Evolutionary conservation across 1,140 invertebrate species (phyloP).

Genomic region (Bombus superbus): DNA sequence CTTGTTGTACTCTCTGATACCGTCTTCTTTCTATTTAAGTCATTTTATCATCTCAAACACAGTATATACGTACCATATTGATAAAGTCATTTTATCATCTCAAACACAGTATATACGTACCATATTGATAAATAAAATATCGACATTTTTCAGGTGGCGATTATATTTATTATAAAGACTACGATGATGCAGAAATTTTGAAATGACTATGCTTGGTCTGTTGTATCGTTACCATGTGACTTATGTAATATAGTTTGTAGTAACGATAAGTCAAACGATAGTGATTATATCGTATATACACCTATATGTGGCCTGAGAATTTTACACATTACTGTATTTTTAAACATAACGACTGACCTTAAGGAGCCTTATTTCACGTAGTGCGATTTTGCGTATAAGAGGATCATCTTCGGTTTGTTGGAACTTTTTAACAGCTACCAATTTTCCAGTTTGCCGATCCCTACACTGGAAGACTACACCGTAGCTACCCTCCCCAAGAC

Average conservation of each 20-base stretch:
- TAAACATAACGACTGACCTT: constrained; percentile 87
- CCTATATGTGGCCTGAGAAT: no score
- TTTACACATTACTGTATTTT: not conserved
- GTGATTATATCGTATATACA: not conserved
- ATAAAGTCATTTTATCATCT: not conserved
- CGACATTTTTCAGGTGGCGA: not conserved
- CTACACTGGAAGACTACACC: constrained; percentile 99
- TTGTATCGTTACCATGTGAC: no score
- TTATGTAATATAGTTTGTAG: no score
- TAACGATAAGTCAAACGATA: not conserved
- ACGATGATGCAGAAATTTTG: not conserved
- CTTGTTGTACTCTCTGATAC: not conserved
- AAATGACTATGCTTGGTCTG: no score
- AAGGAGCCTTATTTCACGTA: constrained; percentile 98
- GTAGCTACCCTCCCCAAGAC: constrained; percentile 99
- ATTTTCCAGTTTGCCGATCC: constrained; percentile 96
- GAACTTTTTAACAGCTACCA: constrained; percentile 99
- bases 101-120: not conserved
- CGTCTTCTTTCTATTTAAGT: not conserved
- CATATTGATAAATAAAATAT: not conserved
- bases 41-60: not conserved
- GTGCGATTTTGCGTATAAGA: constrained; percentile 98
- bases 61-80: not conserved
- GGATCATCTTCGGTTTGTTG: constrained; percentile 99
- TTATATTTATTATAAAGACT: not conserved